A percentile compares a stretch with the other conserved stretches of the same genome.
These are phyloP conservation scores for Oncorhynchus keta DNA, from an alignment of 2,113 vertebrate genomes.

Conservation along the genomic window DNA sequence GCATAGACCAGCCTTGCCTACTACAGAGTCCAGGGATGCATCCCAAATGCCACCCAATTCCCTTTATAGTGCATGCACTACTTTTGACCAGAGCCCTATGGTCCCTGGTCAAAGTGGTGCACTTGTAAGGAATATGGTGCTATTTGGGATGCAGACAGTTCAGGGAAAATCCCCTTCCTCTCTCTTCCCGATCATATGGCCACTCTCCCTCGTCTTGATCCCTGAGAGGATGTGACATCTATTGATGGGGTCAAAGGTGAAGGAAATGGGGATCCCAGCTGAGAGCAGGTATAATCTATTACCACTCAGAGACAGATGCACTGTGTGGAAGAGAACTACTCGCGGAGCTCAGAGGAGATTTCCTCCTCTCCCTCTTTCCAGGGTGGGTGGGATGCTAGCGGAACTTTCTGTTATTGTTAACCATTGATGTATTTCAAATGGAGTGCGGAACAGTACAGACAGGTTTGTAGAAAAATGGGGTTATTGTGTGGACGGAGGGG, in stretches of 20 bases:
- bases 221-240: slow-evolving; percentile 53
- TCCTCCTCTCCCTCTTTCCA: neutral
- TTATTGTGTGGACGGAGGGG: neutral
- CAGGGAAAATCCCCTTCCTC: neutral
- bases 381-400: slow-evolving; percentile 1
- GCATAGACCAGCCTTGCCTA: neutral
- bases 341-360: neutral
- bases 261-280: slow-evolving; percentile 64
- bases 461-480: neutral
- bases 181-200: slow-evolving; percentile 35
- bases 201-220: slow-evolving; percentile 66
- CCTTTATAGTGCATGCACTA: too few relatives aligned
- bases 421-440: slow-evolving; percentile 8
- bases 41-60: neutral
- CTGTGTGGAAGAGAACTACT: slow-evolving; percentile 4
- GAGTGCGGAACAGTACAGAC: slow-evolving; percentile 1
- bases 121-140: too few relatives aligned
- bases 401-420: slow-evolving; percentile 10
- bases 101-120: too few relatives aligned
- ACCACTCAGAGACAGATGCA: neutral
- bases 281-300: slow-evolving; percentile 33
- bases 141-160: neutral
- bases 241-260: slow-evolving; percentile 45
- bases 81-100: too few relatives aligned
- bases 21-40: slow-evolving; percentile 4